Percentiles rank a stretch among this genome's conserved stretches.
Evolutionary conservation across 2,888 invertebrate species (phyloP).

Genomic region (Hydriomena furcata): DNA sequence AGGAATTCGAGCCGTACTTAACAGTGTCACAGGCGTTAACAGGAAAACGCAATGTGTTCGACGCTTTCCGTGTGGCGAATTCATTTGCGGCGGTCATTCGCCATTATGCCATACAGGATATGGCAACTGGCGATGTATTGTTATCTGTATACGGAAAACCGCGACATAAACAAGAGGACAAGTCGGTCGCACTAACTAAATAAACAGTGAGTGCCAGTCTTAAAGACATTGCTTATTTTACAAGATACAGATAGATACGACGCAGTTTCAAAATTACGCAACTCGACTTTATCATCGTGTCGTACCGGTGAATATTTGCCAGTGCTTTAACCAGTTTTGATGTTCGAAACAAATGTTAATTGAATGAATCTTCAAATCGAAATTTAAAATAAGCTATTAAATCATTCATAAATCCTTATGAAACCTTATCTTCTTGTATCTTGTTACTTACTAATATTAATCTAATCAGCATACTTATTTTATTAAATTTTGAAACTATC

Average conservation of each 20-base stretch:
- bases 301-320: not conserved
- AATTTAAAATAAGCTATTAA: too few relatives aligned
- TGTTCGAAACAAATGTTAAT: too few relatives aligned
- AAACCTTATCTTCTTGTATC: too few relatives aligned
- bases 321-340: not conserved
- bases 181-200: not conserved
- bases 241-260: not conserved
- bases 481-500: too few relatives aligned
- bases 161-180: slow-evolving; percentile 22
- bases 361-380: too few relatives aligned
- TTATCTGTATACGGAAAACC: slow-evolving; percentile 36
- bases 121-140: slow-evolving; percentile 41
- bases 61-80: slow-evolving; percentile 49
- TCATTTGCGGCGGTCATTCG: slow-evolving; percentile 43
- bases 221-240: not conserved
- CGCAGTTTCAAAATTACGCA: slow-evolving; percentile 1
- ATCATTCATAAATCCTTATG: too few relatives aligned
- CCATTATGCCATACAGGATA: slow-evolving; percentile 40
- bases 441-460: too few relatives aligned
- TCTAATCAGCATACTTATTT: too few relatives aligned
- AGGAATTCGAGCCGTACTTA: not conserved
- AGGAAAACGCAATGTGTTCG: slow-evolving; percentile 48
- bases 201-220: too few relatives aligned
- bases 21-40: slow-evolving; percentile 27
- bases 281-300: not conserved